A percentile compares a stretch with the other conserved stretches of the same genome.
phyloP scores from a whole-genome alignment of 2,888 invertebrate genomes.

The Byasa hedistus region DNA sequence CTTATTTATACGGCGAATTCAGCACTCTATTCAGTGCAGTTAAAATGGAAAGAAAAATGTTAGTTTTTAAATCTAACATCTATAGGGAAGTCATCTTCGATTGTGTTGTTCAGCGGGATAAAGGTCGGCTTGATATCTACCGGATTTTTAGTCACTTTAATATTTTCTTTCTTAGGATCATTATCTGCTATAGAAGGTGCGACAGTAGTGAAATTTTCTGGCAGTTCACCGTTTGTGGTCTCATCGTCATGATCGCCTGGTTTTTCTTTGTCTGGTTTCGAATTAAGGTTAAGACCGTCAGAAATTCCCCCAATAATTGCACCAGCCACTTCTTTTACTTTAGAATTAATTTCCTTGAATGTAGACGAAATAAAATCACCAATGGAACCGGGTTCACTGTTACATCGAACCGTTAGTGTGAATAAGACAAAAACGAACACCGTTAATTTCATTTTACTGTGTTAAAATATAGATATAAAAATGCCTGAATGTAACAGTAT shows the following conservation, averaged over 20 bases:
- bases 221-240: no score
- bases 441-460: slow-evolving; percentile 16
- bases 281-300: not conserved
- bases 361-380: slow-evolving; percentile 17
- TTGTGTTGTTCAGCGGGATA: slow-evolving; percentile 6
- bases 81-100: slow-evolving; percentile 16
- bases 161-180: not conserved
- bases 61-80: slow-evolving; percentile 20
- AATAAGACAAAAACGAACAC: slow-evolving; percentile 2
- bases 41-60: not conserved
- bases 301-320: slow-evolving; percentile 14
- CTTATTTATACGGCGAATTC: no score
- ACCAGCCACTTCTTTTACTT: slow-evolving; percentile 18
- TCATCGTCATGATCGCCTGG: no score
- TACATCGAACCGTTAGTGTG: slow-evolving; percentile 8
- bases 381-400: slow-evolving; percentile 13
- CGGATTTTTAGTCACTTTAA: not conserved
- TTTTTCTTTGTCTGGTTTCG: not conserved
- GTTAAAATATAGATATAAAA: not conserved
- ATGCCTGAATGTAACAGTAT: not conserved
- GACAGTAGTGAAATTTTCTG: not conserved
- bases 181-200: not conserved
- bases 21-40: not conserved
- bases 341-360: slow-evolving; percentile 10
- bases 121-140: slow-evolving; percentile 2